Evolutionary conservation across 2,888 invertebrate species (phyloP).

Genomic region (Strigamia transsilvanica): DNA sequence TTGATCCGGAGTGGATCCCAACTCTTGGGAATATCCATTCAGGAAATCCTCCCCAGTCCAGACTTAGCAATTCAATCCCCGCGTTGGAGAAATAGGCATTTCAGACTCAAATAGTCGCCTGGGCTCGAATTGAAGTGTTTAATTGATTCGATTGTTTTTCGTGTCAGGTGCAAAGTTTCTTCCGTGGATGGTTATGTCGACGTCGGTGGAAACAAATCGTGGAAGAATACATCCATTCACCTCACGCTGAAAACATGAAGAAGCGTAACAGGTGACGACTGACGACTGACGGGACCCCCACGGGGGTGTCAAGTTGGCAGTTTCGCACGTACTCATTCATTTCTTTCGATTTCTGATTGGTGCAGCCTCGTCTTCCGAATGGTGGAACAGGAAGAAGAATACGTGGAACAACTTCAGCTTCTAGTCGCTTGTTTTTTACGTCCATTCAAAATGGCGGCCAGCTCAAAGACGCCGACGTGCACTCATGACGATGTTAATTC

Average conservation of each 20-base stretch:
- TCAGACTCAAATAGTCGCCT: neutral
- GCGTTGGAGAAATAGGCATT: no score
- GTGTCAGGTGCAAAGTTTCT: conserved; percentile 79
- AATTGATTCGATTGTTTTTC: neutral
- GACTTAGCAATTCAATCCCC: no score
- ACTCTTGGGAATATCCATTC: no score
- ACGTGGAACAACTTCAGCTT: conserved; percentile 87
- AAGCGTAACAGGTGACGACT: conserved; percentile 83
- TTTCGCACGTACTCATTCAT: neutral
- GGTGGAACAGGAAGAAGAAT: conserved; percentile 94
- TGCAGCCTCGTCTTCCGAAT: conserved; percentile 83
- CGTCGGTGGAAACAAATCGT: conserved; percentile 94
- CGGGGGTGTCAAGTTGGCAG: neutral
- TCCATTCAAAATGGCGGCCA: conserved; percentile 92
- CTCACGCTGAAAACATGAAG: conserved; percentile 92
- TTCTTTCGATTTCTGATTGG: neutral
- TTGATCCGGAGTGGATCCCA: no score
- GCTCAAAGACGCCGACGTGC: conserved; percentile 90
- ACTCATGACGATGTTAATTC: conserved; percentile 93
- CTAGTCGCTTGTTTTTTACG: conserved; percentile 85
- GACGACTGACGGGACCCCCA: no score
- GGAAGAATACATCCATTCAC: conserved; percentile 91
- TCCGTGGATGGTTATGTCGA: conserved; percentile 90
- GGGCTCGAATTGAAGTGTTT: neutral
- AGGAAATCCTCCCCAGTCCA: no score